Evolutionary conservation across 35 echinoderm and acorn worm species (phyloP), one percentile per base, ranked within the genome.

Genomic region (Diadema setosum): DNA sequence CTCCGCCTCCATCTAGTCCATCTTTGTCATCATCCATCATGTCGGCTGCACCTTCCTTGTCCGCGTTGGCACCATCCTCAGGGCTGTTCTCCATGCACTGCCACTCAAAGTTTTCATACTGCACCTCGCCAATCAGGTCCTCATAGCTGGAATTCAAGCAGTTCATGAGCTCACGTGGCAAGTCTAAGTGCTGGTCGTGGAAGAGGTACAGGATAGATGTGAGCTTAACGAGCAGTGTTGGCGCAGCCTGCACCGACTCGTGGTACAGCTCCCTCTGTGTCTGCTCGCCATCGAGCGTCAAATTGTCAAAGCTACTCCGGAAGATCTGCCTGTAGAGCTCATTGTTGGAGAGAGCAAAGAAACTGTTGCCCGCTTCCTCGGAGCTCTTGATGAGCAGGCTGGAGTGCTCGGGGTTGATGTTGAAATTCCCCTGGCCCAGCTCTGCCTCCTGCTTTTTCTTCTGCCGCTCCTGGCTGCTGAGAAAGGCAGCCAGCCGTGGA

Each of bases 211-310:
- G 76, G 82, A 99, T 67, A 49, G 50, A 80, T 6, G 85, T 42
- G 14, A 99, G 81, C 52, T 99, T 90, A 32, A 99, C 86, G 16
- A 99, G 64, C 5, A 99, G 61, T 14, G 89, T 94, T 56, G 93
- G 93, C 17, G 96, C 93, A 18, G 81, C 88, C n/a, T 67, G 44
- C 26, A 85, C 58, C 14, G 96, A 90, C 65, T 94, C 89, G 18
- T 94, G 84, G 58, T 94, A 99, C 32, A 92, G 46, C 55, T 99
- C 89, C 52, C 86, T 94, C 83, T 99, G 96, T 55, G 96, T 57
- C 16, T 95, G 90, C 50, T 99, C 96, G 21, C 92, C 93, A 80
- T 94, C 89, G 37, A 81, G 88, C 15, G 81, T 46, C 8, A 91
- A 26, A 48, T 91, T 91, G 31, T 94, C 92, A 31, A 91, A 46